Evolutionary conservation across 2,888 invertebrate species (phyloP), one percentile per base, ranked within the genome.

Genomic region (Drosophila barbarae): DNA sequence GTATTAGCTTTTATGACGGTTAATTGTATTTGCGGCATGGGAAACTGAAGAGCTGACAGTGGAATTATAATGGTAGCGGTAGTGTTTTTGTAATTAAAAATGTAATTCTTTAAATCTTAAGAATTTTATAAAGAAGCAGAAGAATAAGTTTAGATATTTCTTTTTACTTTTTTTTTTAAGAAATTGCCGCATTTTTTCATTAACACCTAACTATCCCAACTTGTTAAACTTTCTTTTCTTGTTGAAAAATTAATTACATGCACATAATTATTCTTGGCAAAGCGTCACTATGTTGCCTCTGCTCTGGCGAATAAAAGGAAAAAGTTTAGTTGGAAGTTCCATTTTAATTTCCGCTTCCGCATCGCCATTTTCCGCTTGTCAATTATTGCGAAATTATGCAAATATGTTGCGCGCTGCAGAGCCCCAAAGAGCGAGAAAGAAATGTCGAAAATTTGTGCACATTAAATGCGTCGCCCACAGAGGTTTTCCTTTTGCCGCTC

Each of bases 341-440:
- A 67, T 82, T 79, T 79, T 79, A 79, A 79, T 79, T 82, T 79
- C 83, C 79, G 79, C 66, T 77, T 75, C 79, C 82, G 82, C 79
- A 72, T 76, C 69, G 79, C 73, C 79, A 79, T 82, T 79, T 79
- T 79, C 77, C 83, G 79, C 80, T 77, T 80, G 83, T 83, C 83
- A 83, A 83, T 80, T 83, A 83, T 83, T 76, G 77, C 80, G 68
- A 74, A 83, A 83, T 80, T 83, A 80, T 80, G 80, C 83, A 80
- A 80, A 83, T 80, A 72, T 72, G 71, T 63, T 71, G 70, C 47
- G 61, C 65, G 41, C 21, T 12, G 41, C 41, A 35, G 50, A 56
- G 39, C 35, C 55, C 30, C 46, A 47, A 30, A 36, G 51, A 52
- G 56, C 34, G 47, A 30, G 61, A 77, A 52, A 59, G 81, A 78